Base-by-base conservation (phyloP, 2,113 vertebrate genomes). In the Tachysurus fulvidraco region DNA sequence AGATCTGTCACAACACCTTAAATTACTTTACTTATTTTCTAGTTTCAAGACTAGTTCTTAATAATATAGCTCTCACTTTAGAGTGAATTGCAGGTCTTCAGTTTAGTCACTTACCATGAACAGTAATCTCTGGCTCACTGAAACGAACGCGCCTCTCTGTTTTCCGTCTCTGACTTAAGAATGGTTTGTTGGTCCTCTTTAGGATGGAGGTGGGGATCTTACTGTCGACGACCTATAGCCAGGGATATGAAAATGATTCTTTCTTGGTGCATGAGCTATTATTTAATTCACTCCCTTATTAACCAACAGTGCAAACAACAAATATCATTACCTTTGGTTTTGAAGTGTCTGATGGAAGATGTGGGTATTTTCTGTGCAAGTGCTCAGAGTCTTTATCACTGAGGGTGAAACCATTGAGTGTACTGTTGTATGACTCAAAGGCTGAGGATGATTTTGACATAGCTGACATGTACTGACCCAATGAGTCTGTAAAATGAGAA, bases 131-230 rank as follows among this genome's bases (percentile, higher is more conserved):
- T 23, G 97, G 96, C 90, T 98, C 97, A 73, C 92, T 94, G 94
- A 99, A 99, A 79, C 94, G 95, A 93, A 99, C 98, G 23, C 93
- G 95, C 88, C 96, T 93, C 80, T 95, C 93, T 3, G 93, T 89
- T 94, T 93, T 97, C 86, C 87, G 90, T 23, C 94, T 94, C 88
- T 94, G 91, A 44, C 69, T 90, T 8, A 86, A 82, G 59, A 93
- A 92, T 1, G 90, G 81, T 65, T 92, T 92, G 0, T 86, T 87
- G 46, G 90, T 91, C 91, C 94, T 96, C 91, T 94, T 96, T 85
- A 99, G 92, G 91, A 99, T 99, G 10, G 98, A 98, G 81, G 94
- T 92, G 85, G 96, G 98, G 57, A 81, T 89, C 92, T 91, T 96
- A 88, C 91, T 86, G 77, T 90, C 93, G 83, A 87, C 89, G 25